These are phyloP conservation scores for Erythrolamprus reginae DNA, from an alignment of 2,113 vertebrate species.

Conservation along the genomic window DNA sequence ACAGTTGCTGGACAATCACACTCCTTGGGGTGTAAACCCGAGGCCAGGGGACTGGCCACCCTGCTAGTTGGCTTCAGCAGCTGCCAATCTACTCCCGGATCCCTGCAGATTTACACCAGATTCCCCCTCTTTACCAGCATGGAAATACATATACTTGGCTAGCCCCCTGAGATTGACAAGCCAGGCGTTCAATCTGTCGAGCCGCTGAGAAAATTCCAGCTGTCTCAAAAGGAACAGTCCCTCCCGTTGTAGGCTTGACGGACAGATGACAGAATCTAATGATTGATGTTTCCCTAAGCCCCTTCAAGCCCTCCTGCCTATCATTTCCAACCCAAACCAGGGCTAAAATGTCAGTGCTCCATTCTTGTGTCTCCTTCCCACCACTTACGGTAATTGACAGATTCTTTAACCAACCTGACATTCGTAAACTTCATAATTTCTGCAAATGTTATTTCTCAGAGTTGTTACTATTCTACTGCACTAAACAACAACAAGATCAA, in stretches of 20 bases:
- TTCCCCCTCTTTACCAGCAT: neutral
- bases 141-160: neutral
- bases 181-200: neutral
- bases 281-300: neutral
- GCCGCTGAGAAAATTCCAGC: neutral
- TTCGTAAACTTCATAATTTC: no score
- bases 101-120: no score
- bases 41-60: neutral
- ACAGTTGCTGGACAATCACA: neutral
- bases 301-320: neutral
- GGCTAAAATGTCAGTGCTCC: neutral
- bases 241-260: neutral
- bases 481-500: no score
- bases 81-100: no score
- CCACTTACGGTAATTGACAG: neutral
- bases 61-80: neutral
- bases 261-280: neutral
- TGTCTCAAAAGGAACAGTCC: neutral
- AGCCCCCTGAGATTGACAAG: neutral
- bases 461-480: no score
- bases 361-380: neutral
- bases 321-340: neutral
- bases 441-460: no score
- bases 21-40: no score
- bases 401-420: neutral